Percentiles rank a stretch among this genome's conserved stretches.
Evolutionary conservation across 2,797 vertebrate genomes (phyloP).

Genomic region (Megaceryle alcyon): DNA sequence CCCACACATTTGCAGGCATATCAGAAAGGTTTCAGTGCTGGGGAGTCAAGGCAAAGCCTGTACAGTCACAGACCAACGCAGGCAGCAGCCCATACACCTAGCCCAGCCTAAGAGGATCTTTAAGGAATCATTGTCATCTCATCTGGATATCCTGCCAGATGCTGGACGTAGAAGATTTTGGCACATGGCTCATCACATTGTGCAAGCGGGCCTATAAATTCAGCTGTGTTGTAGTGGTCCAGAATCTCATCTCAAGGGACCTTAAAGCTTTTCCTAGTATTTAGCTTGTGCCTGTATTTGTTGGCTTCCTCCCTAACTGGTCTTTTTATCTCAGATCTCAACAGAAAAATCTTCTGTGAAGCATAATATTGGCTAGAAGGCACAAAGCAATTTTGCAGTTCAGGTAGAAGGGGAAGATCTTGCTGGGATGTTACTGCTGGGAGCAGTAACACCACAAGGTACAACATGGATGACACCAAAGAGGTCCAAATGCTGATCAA

Average conservation of each 20-base stretch:
- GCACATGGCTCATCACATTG: not conserved
- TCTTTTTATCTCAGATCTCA: not conserved
- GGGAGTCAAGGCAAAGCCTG: not conserved
- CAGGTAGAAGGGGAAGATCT: not conserved
- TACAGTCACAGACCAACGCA: not conserved
- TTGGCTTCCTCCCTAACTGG: not conserved
- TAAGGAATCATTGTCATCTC: not conserved
- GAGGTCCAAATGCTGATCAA: not conserved
- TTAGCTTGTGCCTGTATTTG: not conserved
- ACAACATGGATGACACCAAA: not conserved
- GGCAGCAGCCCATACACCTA: not conserved
- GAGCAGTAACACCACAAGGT: not conserved
- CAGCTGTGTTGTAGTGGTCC: not conserved
- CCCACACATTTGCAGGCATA: not conserved
- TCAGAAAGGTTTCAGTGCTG: not conserved
- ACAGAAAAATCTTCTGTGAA: not conserved
- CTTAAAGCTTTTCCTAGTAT: not conserved
- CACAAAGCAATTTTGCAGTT: not conserved
- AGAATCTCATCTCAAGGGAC: not conserved
- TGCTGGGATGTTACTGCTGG: not conserved
- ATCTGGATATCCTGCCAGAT: not conserved
- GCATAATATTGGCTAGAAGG: not conserved
- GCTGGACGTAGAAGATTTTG: not conserved
- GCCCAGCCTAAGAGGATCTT: not conserved
- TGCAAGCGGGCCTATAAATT: not conserved